Conservation (phyloP, 2,888 invertebrate species). For the Toxonevra muliebris region DNA sequence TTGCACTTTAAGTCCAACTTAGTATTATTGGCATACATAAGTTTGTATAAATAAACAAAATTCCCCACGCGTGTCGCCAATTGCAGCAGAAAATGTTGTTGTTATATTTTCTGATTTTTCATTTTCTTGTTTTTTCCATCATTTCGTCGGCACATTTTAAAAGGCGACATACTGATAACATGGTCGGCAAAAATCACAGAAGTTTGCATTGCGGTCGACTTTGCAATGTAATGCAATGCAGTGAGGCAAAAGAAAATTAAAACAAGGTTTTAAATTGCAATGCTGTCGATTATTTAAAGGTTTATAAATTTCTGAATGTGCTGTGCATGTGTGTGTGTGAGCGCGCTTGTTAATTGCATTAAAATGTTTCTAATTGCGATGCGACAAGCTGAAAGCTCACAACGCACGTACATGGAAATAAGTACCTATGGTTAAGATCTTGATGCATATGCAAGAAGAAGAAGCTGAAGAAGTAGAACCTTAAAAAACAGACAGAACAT, state of each 20-base stretch:
- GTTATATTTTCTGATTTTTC: conserved; percentile 8
- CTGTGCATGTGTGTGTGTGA: conserved; percentile 22
- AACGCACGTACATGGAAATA: background rate
- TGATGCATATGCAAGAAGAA: background rate
- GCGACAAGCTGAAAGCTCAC: conserved; percentile 26
- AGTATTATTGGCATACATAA: background rate
- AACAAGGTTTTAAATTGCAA: conserved; percentile 29
- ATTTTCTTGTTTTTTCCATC: conserved; percentile 4
- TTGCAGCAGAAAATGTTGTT: conserved; percentile 46
- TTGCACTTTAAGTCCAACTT: too few relatives aligned
- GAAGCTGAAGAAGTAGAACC: background rate
- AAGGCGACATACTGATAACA: conserved; percentile 15
- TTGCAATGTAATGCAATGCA: conserved; percentile 4
- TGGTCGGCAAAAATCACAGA: conserved; percentile 19
- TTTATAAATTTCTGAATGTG: conserved; percentile 25
- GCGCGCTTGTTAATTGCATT: conserved; percentile 61
- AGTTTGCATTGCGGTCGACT: background rate
- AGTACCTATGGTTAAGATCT: background rate
- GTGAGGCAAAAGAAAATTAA: conserved; percentile 17
- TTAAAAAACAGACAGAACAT: background rate
- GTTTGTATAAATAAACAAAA: too few relatives aligned
- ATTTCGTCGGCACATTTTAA: conserved; percentile 30
- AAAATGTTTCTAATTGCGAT: conserved; percentile 60
- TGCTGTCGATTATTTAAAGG: conserved; percentile 17
- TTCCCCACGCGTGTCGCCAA: conserved; percentile 37